phyloP scores from a whole-genome alignment of 2,797 vertebrate genomes.

The Mareca strepera region DNA sequence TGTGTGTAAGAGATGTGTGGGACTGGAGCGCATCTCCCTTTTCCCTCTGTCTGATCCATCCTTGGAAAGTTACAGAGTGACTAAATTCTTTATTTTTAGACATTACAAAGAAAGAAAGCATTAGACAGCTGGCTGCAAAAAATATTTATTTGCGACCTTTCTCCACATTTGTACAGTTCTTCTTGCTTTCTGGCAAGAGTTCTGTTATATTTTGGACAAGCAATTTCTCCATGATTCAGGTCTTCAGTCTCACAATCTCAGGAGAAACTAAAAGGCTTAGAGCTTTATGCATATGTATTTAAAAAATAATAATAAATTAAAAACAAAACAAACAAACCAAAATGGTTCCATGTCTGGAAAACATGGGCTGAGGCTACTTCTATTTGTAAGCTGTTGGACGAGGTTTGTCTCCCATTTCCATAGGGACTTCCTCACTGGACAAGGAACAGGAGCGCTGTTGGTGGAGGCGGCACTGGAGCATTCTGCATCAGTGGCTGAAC shows the following conservation, averaged over 20 bases:
- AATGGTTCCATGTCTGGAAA: not conserved
- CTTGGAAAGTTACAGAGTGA: slow-evolving; percentile 55
- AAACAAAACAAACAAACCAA: not conserved
- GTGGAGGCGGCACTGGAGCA: not conserved
- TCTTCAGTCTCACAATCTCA: not conserved
- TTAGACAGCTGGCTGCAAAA: slow-evolving; percentile 56
- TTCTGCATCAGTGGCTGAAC: not conserved
- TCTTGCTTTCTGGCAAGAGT: slow-evolving; percentile 19
- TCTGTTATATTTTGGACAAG: not conserved
- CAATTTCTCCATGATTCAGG: not conserved
- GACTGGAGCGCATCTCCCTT: not conserved
- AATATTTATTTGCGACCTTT: slow-evolving; percentile 66
- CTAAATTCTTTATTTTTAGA: slow-evolving; percentile 63
- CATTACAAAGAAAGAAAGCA: slow-evolving; percentile 51
- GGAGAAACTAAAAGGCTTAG: not conserved
- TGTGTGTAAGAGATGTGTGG: not conserved
- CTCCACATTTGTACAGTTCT: slow-evolving; percentile 13
- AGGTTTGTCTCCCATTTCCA: not conserved
- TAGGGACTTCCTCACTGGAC: not conserved
- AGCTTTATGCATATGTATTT: not conserved
- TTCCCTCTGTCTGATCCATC: not conserved
- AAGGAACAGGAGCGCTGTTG: not conserved
- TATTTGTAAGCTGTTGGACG: not conserved
- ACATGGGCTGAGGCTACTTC: not conserved
- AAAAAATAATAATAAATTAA: not conserved